Percentiles rank a stretch among this genome's conserved stretches.
These are phyloP conservation scores for Rhinoraja longicauda DNA, from an alignment of 2,797 vertebrate species.

Conservation along the genomic window DNA sequence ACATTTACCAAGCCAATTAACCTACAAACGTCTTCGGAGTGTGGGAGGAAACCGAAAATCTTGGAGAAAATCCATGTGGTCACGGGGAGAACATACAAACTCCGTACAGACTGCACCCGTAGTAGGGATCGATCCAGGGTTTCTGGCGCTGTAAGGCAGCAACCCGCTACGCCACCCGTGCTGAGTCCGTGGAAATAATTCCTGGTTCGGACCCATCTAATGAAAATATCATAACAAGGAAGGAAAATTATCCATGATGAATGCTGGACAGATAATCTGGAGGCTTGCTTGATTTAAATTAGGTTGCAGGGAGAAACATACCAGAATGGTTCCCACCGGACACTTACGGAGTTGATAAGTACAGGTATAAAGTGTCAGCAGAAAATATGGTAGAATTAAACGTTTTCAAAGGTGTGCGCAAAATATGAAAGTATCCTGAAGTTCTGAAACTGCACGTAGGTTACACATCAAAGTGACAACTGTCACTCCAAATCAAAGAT, in stretches of 20 bases:
- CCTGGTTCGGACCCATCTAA: too few relatives aligned
- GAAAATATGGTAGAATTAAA: background rate
- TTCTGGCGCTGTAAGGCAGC: too few relatives aligned
- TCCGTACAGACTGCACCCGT: too few relatives aligned
- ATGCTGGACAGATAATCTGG: slow-evolving; percentile 13
- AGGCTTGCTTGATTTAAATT: background rate
- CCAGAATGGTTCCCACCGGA: background rate
- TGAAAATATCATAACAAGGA: background rate
- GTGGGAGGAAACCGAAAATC: too few relatives aligned
- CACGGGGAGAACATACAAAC: too few relatives aligned
- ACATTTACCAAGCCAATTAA: too few relatives aligned
- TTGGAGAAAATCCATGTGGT: too few relatives aligned
- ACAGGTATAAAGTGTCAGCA: background rate
- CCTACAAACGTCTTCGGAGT: too few relatives aligned
- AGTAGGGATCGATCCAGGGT: too few relatives aligned
- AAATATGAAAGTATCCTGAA: background rate
- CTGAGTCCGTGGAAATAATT: background rate
- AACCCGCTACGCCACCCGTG: background rate
- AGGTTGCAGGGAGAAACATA: background rate
- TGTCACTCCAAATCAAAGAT: background rate
- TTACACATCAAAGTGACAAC: background rate
- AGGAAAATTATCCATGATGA: background rate
- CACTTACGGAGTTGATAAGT: background rate
- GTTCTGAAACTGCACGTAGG: background rate
- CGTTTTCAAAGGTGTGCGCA: background rate